phyloP scores from a whole-genome alignment of 2,113 vertebrate genomes.

The Entosphenus tridentatus region DNA sequence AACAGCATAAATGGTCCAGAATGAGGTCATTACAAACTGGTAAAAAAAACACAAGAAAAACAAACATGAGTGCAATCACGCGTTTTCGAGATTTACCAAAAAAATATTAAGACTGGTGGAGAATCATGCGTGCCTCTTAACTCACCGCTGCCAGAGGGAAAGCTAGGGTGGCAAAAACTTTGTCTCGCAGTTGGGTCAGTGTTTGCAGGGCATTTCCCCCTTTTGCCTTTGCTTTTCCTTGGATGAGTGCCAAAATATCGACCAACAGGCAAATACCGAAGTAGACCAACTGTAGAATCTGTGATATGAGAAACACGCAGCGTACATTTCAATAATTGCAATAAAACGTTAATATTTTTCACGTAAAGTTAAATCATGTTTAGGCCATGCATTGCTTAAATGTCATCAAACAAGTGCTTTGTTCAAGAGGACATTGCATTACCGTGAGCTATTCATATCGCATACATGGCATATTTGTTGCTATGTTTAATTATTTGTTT shows the following conservation, averaged over 20 bases:
- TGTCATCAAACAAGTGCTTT: too few relatives aligned
- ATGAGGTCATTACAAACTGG: not conserved
- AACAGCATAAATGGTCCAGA: slow-evolving; percentile 4
- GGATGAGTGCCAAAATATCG: not conserved
- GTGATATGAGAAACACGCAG: not conserved
- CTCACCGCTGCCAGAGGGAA: not conserved
- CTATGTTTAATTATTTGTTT: too few relatives aligned
- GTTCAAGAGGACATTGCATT: too few relatives aligned
- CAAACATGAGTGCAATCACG: not conserved
- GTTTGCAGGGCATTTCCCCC: not conserved
- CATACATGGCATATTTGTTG: too few relatives aligned
- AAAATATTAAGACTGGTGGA: too few relatives aligned
- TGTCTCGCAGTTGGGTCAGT: not conserved
- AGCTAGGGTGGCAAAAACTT: not conserved
- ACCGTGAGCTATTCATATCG: too few relatives aligned
- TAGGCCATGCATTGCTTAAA: too few relatives aligned
- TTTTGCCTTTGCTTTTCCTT: not conserved
- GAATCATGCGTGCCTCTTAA: not conserved
- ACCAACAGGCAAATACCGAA: not conserved
- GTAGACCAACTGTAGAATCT: not conserved
- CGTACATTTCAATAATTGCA: too few relatives aligned
- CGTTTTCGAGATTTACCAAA: too few relatives aligned
- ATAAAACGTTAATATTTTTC: too few relatives aligned
- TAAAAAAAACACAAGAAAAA: not conserved
- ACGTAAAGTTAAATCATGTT: too few relatives aligned